Evolutionary conservation across 2,888 invertebrate species (phyloP), one percentile per base, ranked within the genome.

Genomic region (Sesia bembeciformis): DNA sequence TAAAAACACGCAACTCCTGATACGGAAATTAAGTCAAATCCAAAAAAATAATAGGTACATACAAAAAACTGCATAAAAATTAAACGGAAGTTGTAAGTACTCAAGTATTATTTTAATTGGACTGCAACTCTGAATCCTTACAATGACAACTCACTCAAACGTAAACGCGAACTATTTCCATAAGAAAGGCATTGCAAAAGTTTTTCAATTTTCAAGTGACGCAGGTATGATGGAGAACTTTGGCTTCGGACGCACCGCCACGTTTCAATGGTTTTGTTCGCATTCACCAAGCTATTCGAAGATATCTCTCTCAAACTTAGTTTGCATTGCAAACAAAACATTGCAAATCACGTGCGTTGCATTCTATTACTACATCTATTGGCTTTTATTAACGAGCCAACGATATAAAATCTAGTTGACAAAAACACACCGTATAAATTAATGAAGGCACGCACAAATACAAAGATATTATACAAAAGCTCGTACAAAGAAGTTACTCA

Each of bases 191-290:
- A 87, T 86, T 81, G 84, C 80, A 62, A 87, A 88, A 88, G 84
- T 87, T 88, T 88, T 88, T 87, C 88, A 88, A 88, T 88, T 86
- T 88, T 87, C 84, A 85, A 86, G 85, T 85, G 86, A 87, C 84
- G 84, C 87, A 87, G 86, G 87, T 86, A 86, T 86, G 86, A 86
- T 83, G 80, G 73, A 74, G 79, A 86, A 86, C 76, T 84, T 85
- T 78, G 78, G 78, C 82, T 81, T 77, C 76, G 73, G 79, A 79
- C 78, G 74, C 75, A 78, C 67, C 64, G 62, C 53, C 41, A 50
- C 55, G 49, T 40, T 49, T 49, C 54, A 53, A 52, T 53, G 56
- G 58, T 58, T 50, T 56, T 59, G 52, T 8, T 54, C 40, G 53
- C 40, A 53, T 8, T 54, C 43, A 54, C 40, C 43, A 42, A 54